A percentile compares a stretch with the other conserved stretches of the same genome.
These are phyloP conservation scores for Ganaspis brasiliensis DNA, from an alignment of 2,888 invertebrate species.

Conservation along the genomic window DNA sequence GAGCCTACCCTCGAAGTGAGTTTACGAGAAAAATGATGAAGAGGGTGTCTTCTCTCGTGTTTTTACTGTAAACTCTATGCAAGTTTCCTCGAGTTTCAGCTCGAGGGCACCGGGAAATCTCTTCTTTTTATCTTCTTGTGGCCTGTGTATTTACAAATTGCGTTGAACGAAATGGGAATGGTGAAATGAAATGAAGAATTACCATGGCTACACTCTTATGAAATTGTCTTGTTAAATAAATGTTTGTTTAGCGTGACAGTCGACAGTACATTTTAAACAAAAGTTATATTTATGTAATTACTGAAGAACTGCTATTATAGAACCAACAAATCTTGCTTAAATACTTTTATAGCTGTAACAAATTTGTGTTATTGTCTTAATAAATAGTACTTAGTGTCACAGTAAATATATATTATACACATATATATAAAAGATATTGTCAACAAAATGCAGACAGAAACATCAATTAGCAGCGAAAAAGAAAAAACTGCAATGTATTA, in stretches of 20 bases:
- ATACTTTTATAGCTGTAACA: too few species aligned
- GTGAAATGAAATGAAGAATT: conserved; percentile 27
- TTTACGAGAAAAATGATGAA: conserved; percentile 71
- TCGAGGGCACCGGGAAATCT: conserved; percentile 25
- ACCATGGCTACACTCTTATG: conserved; percentile 19
- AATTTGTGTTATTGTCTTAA: too few species aligned
- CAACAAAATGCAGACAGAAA: too few species aligned
- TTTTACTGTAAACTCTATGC: conserved; percentile 23
- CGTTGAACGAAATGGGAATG: neutral
- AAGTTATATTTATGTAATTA: too few species aligned
- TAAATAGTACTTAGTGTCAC: too few species aligned
- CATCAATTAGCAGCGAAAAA: too few species aligned
- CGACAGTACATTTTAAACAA: too few species aligned
- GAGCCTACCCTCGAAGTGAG: conserved; percentile 62
- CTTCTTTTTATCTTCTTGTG: conserved; percentile 46
- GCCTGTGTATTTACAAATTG: conserved; percentile 24
- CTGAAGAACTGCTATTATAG: too few species aligned
- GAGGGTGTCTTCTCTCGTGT: conserved; percentile 62
- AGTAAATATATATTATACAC: too few species aligned
- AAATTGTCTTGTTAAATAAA: neutral
- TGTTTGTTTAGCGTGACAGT: neutral
- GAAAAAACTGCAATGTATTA: too few species aligned
- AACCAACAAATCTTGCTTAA: too few species aligned
- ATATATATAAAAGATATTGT: too few species aligned
- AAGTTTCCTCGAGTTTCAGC: conserved; percentile 42